phyloP scores from a whole-genome alignment of 2,113 vertebrate species.

The Ia io region DNA sequence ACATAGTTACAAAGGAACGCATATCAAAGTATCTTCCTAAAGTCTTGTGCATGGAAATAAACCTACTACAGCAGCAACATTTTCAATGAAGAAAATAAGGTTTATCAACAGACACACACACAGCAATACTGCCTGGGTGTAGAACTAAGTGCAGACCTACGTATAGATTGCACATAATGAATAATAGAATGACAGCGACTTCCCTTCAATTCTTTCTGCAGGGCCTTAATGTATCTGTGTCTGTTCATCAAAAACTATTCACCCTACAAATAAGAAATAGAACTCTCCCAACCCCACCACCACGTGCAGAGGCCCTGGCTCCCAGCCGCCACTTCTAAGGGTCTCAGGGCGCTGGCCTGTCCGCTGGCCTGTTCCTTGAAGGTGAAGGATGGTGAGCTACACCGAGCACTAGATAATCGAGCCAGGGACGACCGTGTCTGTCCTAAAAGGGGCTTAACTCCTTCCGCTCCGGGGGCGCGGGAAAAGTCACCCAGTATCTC shows the following conservation, averaged over 20 bases:
- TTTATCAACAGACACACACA: not conserved
- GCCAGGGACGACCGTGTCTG: constrained; percentile 45
- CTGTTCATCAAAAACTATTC: constrained; percentile 27
- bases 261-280: constrained; percentile 6
- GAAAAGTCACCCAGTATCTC: constrained; percentile 87
- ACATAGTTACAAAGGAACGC: not conserved
- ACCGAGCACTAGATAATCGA: constrained; percentile 31
- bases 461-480: constrained; percentile 82
- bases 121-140: not conserved
- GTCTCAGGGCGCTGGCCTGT: not conserved
- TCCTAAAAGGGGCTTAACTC: constrained; percentile 70
- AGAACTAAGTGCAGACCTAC: not conserved
- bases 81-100: not conserved
- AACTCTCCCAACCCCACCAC: not conserved
- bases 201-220: not conserved
- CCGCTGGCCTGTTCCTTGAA: not conserved
- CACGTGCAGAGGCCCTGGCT: not conserved
- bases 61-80: not conserved
- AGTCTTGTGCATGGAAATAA: constrained; percentile 24
- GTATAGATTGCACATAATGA: not conserved
- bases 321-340: constrained; percentile 7
- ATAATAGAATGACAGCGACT: not conserved
- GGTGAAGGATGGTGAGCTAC: constrained; percentile 42
- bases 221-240: not conserved
- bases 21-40: not conserved